Conservation (phyloP, 1,140 invertebrate species). For the Odontomachus brunneus region DNA sequence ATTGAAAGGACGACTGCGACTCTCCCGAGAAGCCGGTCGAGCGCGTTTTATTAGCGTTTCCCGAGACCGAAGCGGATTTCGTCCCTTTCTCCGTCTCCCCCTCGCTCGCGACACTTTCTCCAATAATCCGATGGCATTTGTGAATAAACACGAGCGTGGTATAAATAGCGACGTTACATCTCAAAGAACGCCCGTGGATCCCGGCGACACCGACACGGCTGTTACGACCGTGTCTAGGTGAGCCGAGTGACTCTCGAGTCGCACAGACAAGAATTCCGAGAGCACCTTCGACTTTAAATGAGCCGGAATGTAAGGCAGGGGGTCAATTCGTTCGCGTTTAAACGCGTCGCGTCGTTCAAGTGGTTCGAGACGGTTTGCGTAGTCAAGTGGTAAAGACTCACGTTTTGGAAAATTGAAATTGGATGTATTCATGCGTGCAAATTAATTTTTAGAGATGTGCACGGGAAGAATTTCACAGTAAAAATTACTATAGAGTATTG, state of each 20-base stretch:
- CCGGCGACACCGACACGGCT: background rate
- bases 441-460: too few species aligned
- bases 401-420: too few species aligned
- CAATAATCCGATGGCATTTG: constrained; percentile 32
- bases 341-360: too few species aligned
- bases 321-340: too few species aligned
- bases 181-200: constrained; percentile 6
- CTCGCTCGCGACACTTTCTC: constrained; percentile 3
- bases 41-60: constrained; percentile 39
- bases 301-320: background rate
- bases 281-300: background rate
- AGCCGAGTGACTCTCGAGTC: background rate
- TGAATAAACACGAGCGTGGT: constrained; percentile 17
- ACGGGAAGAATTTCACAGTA: too few species aligned
- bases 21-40: constrained; percentile 1
- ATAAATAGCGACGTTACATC: constrained; percentile 31
- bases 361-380: too few species aligned
- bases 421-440: too few species aligned
- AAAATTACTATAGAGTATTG: too few species aligned
- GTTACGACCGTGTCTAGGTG: background rate
- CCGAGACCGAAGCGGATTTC: constrained; percentile 24
- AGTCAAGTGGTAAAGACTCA: too few species aligned
- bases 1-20: constrained; percentile 31
- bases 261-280: background rate
- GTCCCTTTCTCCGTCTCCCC: background rate